A percentile compares a stretch with the other conserved stretches of the same genome.
phyloP scores from a whole-genome alignment of 2,797 vertebrate species.

The Pseudochirops cupreus region DNA sequence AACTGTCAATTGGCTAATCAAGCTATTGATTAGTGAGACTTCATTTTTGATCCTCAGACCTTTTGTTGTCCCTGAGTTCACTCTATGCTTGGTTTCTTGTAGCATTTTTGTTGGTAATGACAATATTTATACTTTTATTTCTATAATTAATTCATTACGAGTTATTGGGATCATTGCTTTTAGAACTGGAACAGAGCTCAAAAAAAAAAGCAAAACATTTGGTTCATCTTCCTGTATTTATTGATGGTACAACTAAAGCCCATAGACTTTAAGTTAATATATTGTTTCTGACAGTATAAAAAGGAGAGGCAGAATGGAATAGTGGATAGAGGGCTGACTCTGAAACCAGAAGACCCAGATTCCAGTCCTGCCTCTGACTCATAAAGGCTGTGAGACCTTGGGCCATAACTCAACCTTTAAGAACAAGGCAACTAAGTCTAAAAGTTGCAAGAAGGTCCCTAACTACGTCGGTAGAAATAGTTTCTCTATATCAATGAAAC shows the following conservation, averaged over 20 bases:
- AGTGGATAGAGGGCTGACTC: neutral
- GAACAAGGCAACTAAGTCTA: neutral
- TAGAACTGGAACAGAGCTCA: neutral
- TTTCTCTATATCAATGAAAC: neutral
- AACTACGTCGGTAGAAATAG: neutral
- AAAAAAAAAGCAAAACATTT: neutral
- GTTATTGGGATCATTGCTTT: neutral
- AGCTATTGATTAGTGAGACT: neutral
- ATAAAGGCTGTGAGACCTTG: neutral
- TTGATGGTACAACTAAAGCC: neutral
- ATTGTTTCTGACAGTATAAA: neutral
- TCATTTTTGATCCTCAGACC: neutral
- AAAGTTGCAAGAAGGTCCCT: neutral
- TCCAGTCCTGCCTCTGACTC: neutral
- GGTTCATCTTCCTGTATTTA: neutral
- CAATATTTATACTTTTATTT: neutral
- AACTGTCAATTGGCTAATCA: neutral
- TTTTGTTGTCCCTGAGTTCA: neutral
- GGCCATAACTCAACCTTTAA: neutral
- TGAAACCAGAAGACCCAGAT: neutral
- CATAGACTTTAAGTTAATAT: neutral
- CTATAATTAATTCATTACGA: neutral
- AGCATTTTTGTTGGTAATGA: neutral
- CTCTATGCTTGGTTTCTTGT: neutral
- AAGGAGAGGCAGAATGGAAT: neutral